phyloP scores from a whole-genome alignment of 2,797 vertebrate genomes.

The Novumbra hubbsi region DNA sequence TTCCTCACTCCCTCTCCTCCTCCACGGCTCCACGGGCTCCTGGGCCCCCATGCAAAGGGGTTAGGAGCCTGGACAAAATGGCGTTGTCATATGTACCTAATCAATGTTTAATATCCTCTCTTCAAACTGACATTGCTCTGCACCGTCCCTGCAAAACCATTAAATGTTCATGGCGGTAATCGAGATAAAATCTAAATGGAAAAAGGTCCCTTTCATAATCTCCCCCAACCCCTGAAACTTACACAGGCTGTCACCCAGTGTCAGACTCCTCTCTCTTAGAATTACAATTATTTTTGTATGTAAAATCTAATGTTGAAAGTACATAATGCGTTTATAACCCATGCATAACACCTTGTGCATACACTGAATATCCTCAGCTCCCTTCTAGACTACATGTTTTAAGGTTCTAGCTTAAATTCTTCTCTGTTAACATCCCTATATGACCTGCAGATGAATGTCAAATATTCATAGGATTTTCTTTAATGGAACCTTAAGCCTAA shows the following conservation, averaged over 20 bases:
- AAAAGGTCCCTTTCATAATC: conserved; percentile 27
- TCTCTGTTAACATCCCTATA: neutral
- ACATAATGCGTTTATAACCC: neutral
- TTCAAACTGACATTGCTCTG: conserved; percentile 46
- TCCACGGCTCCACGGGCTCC: neutral
- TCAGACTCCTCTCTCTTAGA: conserved; percentile 44
- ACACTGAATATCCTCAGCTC: neutral
- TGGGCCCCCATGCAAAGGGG: conserved; percentile 9
- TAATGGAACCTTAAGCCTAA: neutral
- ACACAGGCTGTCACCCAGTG: conserved; percentile 51
- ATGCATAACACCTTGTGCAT: neutral
- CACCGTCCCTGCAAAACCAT: conserved; percentile 48
- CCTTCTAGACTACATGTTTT: neutral
- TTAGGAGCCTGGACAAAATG: conserved; percentile 5
- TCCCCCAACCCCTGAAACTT: conserved; percentile 30
- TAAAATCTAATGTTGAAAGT: neutral
- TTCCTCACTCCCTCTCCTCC: neutral
- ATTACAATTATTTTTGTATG: conserved; percentile 10
- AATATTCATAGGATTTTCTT: neutral
- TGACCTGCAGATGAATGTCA: neutral
- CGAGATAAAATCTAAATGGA: conserved; percentile 70
- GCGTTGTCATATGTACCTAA: conserved; percentile 49
- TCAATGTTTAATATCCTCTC: conserved; percentile 68
- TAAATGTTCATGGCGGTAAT: conserved; percentile 73
- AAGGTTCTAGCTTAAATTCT: neutral